Evolutionary conservation across 1,140 invertebrate species (phyloP).

Genomic region (Cyrtorhinus lividipennis): DNA sequence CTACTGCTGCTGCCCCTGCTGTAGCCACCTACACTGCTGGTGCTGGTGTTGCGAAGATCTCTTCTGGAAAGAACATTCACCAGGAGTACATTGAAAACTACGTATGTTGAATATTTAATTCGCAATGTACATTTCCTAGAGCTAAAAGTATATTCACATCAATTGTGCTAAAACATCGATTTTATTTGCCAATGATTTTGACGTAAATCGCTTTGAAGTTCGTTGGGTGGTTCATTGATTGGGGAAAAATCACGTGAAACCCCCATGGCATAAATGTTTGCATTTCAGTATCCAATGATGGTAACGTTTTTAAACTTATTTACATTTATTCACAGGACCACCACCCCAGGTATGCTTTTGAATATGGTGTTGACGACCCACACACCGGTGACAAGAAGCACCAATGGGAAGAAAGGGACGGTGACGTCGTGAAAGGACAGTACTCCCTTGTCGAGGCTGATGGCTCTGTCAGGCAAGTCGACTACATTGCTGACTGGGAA

Average conservation of each 20-base stretch:
- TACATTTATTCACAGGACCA: no score
- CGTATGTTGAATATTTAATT: constrained; percentile 25
- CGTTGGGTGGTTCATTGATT: no score
- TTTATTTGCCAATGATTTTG: no score
- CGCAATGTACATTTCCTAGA: not conserved
- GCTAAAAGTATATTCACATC: not conserved
- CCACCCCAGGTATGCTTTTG: constrained; percentile 36
- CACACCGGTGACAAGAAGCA: constrained; percentile 47
- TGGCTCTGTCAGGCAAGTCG: constrained; percentile 56
- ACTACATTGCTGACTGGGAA: constrained; percentile 62
- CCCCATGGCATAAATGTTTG: no score
- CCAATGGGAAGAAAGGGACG: constrained; percentile 45
- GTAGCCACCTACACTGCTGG: constrained; percentile 15
- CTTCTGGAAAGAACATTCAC: constrained; percentile 22
- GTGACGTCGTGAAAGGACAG: constrained; percentile 46
- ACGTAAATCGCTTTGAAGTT: no score
- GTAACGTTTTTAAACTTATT: no score
- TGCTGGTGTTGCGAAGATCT: constrained; percentile 6
- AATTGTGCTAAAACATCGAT: no score
- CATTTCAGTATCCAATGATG: no score
- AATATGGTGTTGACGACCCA: constrained; percentile 37
- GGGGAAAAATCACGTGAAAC: no score
- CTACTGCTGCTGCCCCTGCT: constrained; percentile 14
- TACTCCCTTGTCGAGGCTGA: constrained; percentile 64
- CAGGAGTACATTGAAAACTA: constrained; percentile 24